Conservation (phyloP, 2,113 vertebrate genomes). For the Oreochromis aureus region DNA sequence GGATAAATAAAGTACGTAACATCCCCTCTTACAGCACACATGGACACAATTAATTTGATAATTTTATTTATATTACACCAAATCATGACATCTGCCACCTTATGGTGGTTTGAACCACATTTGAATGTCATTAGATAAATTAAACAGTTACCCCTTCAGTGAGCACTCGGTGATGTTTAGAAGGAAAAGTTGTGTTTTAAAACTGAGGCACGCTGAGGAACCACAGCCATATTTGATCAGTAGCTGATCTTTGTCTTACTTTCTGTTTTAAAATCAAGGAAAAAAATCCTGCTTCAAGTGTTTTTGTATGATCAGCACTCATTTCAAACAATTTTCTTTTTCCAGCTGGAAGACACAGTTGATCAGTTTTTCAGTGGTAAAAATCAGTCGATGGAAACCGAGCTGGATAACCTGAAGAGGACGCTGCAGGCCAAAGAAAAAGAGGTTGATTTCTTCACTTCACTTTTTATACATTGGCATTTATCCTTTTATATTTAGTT, state of each 20-base stretch:
- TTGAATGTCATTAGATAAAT: background rate
- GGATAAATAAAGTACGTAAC: fast-evolving
- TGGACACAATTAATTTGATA: background rate
- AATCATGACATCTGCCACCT: background rate
- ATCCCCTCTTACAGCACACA: fast-evolving
- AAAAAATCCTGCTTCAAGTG: background rate
- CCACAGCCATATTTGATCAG: background rate
- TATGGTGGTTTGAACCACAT: fast-evolving
- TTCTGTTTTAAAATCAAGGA: fast-evolving
- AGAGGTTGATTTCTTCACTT: background rate
- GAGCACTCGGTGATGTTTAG: fast-evolving
- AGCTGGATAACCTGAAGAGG: background rate
- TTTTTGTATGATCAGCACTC: fast-evolving
- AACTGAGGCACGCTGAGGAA: fast-evolving
- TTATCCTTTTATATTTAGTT: background rate
- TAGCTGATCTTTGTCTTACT: background rate
- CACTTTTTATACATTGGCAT: fast-evolving
- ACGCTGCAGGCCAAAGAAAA: background rate
- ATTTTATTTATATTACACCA: fast-evolving
- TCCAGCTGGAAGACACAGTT: background rate
- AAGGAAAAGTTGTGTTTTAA: fast-evolving
- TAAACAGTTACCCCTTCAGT: background rate
- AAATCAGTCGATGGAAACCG: background rate
- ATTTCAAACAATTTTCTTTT: background rate
- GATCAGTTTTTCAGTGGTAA: background rate